Evolutionary conservation across 2,113 vertebrate genomes (phyloP).

Genomic region (Tetrao urogallus): DNA sequence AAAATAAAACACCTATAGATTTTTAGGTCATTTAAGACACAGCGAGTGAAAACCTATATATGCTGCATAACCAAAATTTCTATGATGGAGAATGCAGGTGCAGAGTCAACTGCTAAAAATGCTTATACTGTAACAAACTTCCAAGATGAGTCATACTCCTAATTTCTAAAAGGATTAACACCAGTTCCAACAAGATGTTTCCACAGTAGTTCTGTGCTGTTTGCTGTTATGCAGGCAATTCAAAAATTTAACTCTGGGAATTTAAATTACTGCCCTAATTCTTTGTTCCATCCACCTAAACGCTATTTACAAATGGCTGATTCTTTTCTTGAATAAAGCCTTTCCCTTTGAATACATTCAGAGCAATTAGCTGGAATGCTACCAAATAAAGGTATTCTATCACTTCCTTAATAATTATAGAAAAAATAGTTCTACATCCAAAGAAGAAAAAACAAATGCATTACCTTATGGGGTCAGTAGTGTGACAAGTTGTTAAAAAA

Average conservation of each 20-base stretch:
- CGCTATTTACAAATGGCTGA: not conserved
- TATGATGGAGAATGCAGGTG: not conserved
- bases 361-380: not conserved
- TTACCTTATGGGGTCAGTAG: not conserved
- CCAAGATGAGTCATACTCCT: not conserved
- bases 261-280: not conserved
- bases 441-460: not conserved
- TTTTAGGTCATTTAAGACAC: constrained; percentile 5
- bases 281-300: not conserved
- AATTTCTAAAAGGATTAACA: not conserved
- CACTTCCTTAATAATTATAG: not conserved
- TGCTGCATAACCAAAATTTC: not conserved
- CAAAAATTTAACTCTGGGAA: not conserved
- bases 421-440: not conserved
- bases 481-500: not conserved
- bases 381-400: not conserved
- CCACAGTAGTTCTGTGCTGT: not conserved
- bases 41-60: not conserved
- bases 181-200: not conserved
- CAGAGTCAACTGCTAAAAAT: not conserved
- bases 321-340: not conserved
- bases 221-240: not conserved
- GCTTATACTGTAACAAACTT: not conserved
- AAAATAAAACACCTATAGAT: constrained; percentile 34
- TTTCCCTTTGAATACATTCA: not conserved